Percentiles rank a stretch among this genome's conserved stretches.
phyloP scores from a whole-genome alignment of 1,140 invertebrate species.

The Eulimnadia texana region DNA sequence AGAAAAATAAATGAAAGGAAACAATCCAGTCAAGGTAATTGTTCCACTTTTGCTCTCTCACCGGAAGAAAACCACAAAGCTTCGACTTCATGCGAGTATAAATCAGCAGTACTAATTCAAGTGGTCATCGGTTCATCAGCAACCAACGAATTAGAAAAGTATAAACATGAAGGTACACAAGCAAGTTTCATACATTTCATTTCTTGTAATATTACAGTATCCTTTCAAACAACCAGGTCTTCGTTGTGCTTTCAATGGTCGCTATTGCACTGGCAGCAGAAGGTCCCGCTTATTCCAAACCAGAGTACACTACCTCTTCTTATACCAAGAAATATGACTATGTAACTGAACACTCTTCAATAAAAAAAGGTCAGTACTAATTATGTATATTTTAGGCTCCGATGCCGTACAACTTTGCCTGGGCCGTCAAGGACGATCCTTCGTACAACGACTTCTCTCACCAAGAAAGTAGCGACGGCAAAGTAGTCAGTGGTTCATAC shows the following conservation, averaged over 20 bases:
- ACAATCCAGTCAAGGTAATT: too few relatives aligned
- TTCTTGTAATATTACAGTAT: not conserved
- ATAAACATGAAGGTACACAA: not conserved
- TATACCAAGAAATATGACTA: not conserved
- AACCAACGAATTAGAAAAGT: too few relatives aligned
- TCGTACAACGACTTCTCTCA: constrained; percentile 22
- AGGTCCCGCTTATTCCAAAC: not conserved
- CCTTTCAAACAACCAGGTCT: not conserved
- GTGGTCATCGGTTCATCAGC: too few relatives aligned
- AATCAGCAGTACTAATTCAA: too few relatives aligned
- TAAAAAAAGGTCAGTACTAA: not conserved
- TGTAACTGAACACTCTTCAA: not conserved
- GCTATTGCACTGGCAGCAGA: not conserved
- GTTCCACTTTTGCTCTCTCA: too few relatives aligned
- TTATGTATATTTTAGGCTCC: constrained; percentile 16
- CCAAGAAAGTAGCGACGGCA: constrained; percentile 21
- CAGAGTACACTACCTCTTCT: not conserved
- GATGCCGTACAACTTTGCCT: constrained; percentile 23
- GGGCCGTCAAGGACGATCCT: constrained; percentile 23
- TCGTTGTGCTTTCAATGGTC: not conserved
- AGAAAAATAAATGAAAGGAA: too few relatives aligned
- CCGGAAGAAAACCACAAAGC: too few relatives aligned
- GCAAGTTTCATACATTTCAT: not conserved
- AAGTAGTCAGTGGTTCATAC: constrained; percentile 16
- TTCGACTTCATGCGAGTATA: too few relatives aligned